phyloP scores from a whole-genome alignment of 2,888 invertebrate species.

The Apamea monoglypha region DNA sequence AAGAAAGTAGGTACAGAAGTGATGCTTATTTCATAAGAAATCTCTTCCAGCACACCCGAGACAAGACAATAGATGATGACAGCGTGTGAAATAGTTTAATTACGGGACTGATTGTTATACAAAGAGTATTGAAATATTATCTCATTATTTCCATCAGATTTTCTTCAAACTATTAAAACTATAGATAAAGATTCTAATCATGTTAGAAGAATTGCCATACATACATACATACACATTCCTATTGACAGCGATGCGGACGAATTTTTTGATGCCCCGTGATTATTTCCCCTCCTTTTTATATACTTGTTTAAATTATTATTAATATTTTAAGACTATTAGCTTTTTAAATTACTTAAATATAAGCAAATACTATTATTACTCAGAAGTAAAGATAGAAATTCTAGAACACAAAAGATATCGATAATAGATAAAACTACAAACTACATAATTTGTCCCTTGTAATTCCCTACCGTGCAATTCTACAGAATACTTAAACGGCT shows the following conservation, averaged over 20 bases:
- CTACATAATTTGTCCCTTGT: not conserved
- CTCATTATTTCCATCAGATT: not conserved
- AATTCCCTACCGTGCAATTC: conserved; percentile 1
- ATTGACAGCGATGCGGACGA: too few relatives aligned
- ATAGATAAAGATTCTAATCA: not conserved
- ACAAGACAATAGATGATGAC: too few relatives aligned
- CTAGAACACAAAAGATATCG: not conserved
- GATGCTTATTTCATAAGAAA: too few relatives aligned
- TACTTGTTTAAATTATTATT: too few relatives aligned
- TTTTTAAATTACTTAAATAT: too few relatives aligned
- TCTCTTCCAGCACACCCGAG: too few relatives aligned
- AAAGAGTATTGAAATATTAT: not conserved
- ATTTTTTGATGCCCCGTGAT: too few relatives aligned
- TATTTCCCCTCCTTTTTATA: too few relatives aligned
- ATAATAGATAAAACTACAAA: conserved; percentile 6
- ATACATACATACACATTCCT: too few relatives aligned
- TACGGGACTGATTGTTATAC: not conserved
- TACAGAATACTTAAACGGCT: conserved; percentile 38
- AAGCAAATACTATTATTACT: not conserved
- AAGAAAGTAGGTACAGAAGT: too few relatives aligned
- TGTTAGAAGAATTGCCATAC: not conserved
- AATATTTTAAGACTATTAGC: too few relatives aligned
- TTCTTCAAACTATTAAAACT: not conserved
- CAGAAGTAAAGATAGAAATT: not conserved
- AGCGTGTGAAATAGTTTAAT: too few relatives aligned